Conservation (phyloP, 2,113 vertebrate species). For the Pterocles orientalis region DNA sequence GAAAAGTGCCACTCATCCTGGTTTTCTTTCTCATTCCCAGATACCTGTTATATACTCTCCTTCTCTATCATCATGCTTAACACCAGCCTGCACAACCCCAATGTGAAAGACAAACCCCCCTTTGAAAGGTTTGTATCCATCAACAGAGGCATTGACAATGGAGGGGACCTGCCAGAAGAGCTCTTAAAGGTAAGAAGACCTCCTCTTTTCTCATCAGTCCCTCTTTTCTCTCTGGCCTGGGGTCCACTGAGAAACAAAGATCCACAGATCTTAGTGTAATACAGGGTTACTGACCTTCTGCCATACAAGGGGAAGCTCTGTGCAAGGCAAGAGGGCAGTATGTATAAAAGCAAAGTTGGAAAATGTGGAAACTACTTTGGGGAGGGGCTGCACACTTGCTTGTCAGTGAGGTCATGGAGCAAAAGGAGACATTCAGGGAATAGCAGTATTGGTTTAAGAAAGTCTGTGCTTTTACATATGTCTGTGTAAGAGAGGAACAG, state of each 20-base stretch:
- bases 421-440: not conserved
- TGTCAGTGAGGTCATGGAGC: not conserved
- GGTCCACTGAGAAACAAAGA: not conserved
- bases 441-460: not conserved
- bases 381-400: not conserved
- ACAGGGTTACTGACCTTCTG: not conserved
- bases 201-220: not conserved
- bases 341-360: not conserved
- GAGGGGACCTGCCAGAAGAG: conserved; percentile 84
- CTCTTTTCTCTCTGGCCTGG: not conserved
- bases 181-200: conserved; percentile 84
- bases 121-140: conserved; percentile 92
- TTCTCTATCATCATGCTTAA: conserved; percentile 98
- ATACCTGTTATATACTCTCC: conserved; percentile 95
- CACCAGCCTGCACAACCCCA: conserved; percentile 96
- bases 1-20: not conserved
- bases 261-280: not conserved
- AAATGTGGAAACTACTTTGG: not conserved
- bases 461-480: not conserved
- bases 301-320: not conserved
- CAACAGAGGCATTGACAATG: conserved; percentile 92
- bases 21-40: conserved; percentile 68
- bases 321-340: not conserved
- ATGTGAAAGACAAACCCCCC: conserved; percentile 89
- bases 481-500: not conserved